Evolutionary conservation across 2,113 vertebrate species (phyloP).

Genomic region (Setophaga coronata): DNA sequence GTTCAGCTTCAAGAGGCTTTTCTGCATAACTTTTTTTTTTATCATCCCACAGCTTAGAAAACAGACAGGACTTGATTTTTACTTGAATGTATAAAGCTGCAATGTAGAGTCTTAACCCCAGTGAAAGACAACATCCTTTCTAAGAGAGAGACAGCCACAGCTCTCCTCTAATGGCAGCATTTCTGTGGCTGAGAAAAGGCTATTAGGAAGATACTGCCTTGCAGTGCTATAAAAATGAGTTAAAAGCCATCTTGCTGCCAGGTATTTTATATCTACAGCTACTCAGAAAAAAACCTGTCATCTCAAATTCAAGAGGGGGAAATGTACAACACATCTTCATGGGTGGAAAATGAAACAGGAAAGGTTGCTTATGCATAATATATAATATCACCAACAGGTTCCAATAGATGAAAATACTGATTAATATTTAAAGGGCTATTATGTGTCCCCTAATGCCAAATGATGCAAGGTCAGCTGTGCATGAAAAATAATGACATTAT

Average conservation of each 20-base stretch:
- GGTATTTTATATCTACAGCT: not conserved
- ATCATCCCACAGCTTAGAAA: not conserved
- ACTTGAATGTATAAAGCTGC: not conserved
- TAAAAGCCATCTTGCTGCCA: constrained; percentile 43
- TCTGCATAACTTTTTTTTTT: not conserved
- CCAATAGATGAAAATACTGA: not conserved
- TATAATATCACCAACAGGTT: not conserved
- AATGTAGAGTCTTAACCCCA: constrained; percentile 17
- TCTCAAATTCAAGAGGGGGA: not conserved
- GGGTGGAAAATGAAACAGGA: not conserved
- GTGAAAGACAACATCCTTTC: not conserved
- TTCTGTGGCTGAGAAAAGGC: constrained; percentile 29
- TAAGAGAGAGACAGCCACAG: not conserved
- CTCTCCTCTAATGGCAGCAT: not conserved
- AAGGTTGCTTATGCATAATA: not conserved
- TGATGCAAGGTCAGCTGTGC: not conserved
- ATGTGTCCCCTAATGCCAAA: not conserved
- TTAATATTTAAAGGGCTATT: constrained; percentile 44
- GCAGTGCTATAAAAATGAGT: constrained; percentile 36
- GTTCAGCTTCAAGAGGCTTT: not conserved
- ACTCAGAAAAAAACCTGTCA: not conserved
- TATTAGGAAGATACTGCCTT: not conserved
- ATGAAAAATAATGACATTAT: not conserved
- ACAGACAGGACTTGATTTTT: not conserved
- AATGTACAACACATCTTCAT: not conserved